Percentiles rank a stretch among this genome's conserved stretches.
These are phyloP conservation scores for Nesoenas mayeri DNA, from an alignment of 2,113 vertebrate genomes.

Conservation along the genomic window DNA sequence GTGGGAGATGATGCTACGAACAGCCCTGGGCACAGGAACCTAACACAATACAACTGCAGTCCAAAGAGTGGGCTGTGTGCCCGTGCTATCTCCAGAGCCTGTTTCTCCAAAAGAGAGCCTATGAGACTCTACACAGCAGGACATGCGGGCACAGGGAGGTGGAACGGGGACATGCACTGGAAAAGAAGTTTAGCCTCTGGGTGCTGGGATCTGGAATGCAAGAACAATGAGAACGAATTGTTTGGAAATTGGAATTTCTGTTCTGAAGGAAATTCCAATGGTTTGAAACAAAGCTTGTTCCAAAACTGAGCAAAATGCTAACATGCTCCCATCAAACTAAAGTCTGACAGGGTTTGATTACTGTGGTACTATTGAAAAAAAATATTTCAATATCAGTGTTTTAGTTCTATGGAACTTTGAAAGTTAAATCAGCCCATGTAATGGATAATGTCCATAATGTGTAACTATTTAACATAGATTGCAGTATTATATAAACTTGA, in stretches of 20 bases:
- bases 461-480: background rate
- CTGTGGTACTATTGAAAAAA: background rate
- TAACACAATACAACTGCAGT: background rate
- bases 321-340: background rate
- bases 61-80: background rate
- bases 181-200: constrained; percentile 18
- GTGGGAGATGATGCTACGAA: background rate
- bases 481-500: background rate
- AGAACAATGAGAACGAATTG: constrained; percentile 35
- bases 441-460: background rate
- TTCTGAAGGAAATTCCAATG: constrained; percentile 40
- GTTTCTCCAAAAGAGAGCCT: background rate
- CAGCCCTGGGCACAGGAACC: background rate
- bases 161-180: background rate
- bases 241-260: constrained; percentile 18
- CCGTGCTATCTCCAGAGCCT: background rate
- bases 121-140: background rate
- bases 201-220: background rate
- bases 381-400: background rate
- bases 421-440: background rate
- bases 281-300: constrained; percentile 19
- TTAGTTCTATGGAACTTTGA: background rate
- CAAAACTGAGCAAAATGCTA: constrained; percentile 27
- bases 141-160: background rate
- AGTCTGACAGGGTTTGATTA: background rate